These are phyloP conservation scores for Rynchops niger DNA, from an alignment of 2,113 vertebrate genomes.

Conservation along the genomic window DNA sequence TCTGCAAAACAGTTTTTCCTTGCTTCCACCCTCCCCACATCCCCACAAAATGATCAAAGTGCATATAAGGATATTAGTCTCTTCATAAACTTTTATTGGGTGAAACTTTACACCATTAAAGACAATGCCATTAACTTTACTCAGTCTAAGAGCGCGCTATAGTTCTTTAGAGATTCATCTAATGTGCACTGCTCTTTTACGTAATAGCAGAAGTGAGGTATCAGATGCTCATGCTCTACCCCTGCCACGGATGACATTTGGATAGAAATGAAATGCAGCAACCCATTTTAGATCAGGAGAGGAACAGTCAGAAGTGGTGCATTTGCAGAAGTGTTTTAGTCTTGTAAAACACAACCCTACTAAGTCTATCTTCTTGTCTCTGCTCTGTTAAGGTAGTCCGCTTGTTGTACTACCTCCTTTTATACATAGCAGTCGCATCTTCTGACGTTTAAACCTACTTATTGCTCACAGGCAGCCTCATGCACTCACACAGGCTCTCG, in stretches of 20 bases:
- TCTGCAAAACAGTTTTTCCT: neutral
- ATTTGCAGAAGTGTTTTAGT: neutral
- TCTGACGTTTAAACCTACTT: accelerated
- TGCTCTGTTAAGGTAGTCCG: neutral
- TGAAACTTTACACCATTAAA: neutral
- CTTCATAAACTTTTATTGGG: neutral
- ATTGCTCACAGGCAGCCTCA: neutral
- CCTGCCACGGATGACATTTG: neutral
- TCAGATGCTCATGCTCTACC: neutral
- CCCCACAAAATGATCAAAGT: neutral
- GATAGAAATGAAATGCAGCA: neutral
- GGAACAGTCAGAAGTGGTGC: neutral
- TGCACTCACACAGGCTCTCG: neutral
- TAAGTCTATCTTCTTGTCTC: neutral
- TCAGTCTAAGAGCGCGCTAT: neutral
- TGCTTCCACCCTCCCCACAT: neutral
- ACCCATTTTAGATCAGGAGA: neutral
- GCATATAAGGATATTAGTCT: neutral
- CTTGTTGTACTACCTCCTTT: neutral
- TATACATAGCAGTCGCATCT: neutral
- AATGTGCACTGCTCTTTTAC: neutral
- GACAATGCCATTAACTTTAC: neutral
- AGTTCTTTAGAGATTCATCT: neutral
- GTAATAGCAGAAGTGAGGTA: neutral
- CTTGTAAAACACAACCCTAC: neutral